phyloP scores from a whole-genome alignment of 2,888 invertebrate genomes.

The Erpobdella octoculata region DNA sequence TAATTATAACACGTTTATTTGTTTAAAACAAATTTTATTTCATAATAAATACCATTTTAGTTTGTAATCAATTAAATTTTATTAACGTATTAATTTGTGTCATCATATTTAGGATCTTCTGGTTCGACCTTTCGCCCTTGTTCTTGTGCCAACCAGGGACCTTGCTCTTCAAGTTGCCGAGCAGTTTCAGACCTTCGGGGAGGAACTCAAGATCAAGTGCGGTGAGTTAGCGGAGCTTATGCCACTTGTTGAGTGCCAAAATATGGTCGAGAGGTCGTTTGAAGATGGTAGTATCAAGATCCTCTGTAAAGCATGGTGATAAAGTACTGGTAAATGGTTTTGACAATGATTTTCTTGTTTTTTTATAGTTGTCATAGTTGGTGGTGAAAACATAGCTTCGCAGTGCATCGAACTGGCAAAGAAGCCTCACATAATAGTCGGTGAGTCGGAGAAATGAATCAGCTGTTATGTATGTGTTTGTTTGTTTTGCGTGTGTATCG shows the following conservation, averaged over 20 bases:
- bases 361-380: slow-evolving; percentile 76
- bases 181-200: slow-evolving; percentile 86
- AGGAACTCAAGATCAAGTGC: slow-evolving; percentile 84
- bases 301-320: too few species aligned
- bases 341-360: neutral
- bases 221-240: slow-evolving; percentile 42
- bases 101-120: too few species aligned
- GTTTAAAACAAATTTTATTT: too few species aligned
- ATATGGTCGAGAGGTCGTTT: neutral
- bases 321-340: neutral
- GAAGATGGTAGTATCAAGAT: too few species aligned
- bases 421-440: slow-evolving; percentile 92
- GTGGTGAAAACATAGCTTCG: slow-evolving; percentile 95
- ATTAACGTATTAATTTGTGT: too few species aligned
- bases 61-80: too few species aligned
- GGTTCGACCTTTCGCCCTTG: slow-evolving; percentile 43
- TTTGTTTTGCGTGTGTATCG: too few species aligned
- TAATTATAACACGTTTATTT: too few species aligned
- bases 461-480: neutral
- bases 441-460: slow-evolving; percentile 43
- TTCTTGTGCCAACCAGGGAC: slow-evolving; percentile 95
- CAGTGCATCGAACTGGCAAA: slow-evolving; percentile 83
- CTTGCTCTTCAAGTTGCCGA: slow-evolving; percentile 95
- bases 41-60: too few species aligned
- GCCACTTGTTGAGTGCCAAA: neutral